These are phyloP conservation scores for Alcis repandata DNA, from an alignment of 2,888 invertebrate genomes.

Conservation along the genomic window DNA sequence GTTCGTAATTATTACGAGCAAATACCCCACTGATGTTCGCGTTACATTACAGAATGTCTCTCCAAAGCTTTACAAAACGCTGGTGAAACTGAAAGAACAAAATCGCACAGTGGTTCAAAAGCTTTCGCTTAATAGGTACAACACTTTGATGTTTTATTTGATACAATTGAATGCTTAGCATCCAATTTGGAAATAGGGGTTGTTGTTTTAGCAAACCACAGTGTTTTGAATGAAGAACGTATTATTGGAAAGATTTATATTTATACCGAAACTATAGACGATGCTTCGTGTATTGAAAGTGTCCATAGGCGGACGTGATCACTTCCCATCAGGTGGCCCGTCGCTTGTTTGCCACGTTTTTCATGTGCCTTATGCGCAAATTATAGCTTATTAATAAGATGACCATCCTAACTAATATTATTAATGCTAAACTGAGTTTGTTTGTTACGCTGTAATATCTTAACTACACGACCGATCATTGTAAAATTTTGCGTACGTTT, in stretches of 20 bases:
- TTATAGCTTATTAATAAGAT: too few relatives aligned
- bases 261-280: too few relatives aligned
- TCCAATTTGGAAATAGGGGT: slow-evolving; percentile 43
- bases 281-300: too few relatives aligned
- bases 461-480: too few relatives aligned
- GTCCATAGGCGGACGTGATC: too few relatives aligned
- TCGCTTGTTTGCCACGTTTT: too few relatives aligned
- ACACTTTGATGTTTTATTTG: slow-evolving; percentile 48
- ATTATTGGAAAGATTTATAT: neutral
- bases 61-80: slow-evolving; percentile 16
- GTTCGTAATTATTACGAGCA: neutral
- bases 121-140: slow-evolving; percentile 31
- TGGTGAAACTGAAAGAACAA: slow-evolving; percentile 27
- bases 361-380: too few relatives aligned
- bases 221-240: neutral
- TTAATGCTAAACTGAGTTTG: too few relatives aligned
- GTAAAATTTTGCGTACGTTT: too few relatives aligned
- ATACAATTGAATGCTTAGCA: slow-evolving; percentile 41
- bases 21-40: neutral
- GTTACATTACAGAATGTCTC: neutral
- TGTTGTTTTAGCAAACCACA: slow-evolving; percentile 35
- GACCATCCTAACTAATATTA: too few relatives aligned
- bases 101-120: slow-evolving; percentile 33
- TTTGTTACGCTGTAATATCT: too few relatives aligned
- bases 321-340: too few relatives aligned